Evolutionary conservation across 2,113 vertebrate species (phyloP).

Genomic region (Urocitellus parryii): DNA sequence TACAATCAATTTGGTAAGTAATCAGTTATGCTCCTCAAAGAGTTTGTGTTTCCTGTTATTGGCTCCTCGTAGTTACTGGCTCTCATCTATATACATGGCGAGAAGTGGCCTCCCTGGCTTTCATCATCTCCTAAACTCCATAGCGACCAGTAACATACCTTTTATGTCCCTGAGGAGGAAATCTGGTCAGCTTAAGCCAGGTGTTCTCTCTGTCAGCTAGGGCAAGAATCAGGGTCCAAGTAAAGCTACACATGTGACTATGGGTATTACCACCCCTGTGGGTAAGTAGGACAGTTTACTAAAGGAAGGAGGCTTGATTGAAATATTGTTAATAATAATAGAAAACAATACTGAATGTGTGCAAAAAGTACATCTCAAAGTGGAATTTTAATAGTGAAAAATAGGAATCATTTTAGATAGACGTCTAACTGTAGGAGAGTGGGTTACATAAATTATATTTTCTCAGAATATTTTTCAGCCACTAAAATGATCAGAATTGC

Average conservation of each 20-base stretch:
- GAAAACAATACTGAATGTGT: not conserved
- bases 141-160: not conserved
- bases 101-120: not conserved
- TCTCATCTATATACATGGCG: not conserved
- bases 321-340: constrained; percentile 8
- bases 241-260: not conserved
- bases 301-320: not conserved
- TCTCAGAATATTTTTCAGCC: constrained; percentile 9
- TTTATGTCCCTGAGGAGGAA: not conserved
- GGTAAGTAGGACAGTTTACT: not conserved
- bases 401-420: constrained; percentile 39
- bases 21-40: not conserved
- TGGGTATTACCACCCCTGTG: not conserved
- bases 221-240: not conserved
- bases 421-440: constrained; percentile 1
- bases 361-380: constrained; percentile 25
- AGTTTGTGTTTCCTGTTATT: not conserved
- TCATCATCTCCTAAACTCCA: not conserved
- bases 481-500: constrained; percentile 36
- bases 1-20: constrained; percentile 91
- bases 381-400: constrained; percentile 45
- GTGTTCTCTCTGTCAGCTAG: not conserved
- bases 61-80: not conserved
- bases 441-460: constrained; percentile 31
- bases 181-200: not conserved